These are phyloP conservation scores for Drosophila guanche DNA, from an alignment of 1,140 invertebrate species.

Conservation along the genomic window DNA sequence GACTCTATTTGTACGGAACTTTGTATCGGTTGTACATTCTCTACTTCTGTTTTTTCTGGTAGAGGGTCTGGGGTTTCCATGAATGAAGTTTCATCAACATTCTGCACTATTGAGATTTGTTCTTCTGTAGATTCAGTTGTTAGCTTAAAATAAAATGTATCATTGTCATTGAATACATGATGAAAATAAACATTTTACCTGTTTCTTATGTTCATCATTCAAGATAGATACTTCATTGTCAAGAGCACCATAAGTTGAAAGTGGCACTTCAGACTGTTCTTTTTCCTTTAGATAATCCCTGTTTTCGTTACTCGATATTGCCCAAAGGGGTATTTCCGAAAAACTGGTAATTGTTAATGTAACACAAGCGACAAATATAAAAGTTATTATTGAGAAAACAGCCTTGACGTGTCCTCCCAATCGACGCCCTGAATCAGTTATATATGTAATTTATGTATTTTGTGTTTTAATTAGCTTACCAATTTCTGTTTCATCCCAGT, in stretches of 20 bases:
- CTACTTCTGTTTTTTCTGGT: conserved; percentile 4
- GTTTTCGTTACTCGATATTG: conserved; percentile 72
- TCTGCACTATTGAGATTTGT: conserved; percentile 11
- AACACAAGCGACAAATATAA: conserved; percentile 93
- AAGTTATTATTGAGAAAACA: conserved; percentile 94
- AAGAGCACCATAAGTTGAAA: conserved; percentile 56
- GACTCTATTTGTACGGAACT: conserved; percentile 82
- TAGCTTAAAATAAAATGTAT: conserved; percentile 9
- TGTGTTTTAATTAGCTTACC: conserved; percentile 84
- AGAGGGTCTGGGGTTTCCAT: conserved; percentile 23
- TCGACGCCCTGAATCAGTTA: conserved; percentile 76
- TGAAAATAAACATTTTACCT: not conserved
- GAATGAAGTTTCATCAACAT: conserved; percentile 59
- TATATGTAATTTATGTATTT: not conserved
- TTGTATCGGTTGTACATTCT: not conserved
- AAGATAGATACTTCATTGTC: conserved; percentile 23
- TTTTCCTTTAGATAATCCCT: conserved; percentile 26
- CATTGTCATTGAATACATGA: no score
- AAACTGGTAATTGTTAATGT: conserved; percentile 93
- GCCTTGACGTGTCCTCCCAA: conserved; percentile 95
- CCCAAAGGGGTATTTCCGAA: conserved; percentile 91
- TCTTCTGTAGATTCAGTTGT: conserved; percentile 14
- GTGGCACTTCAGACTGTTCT: conserved; percentile 12
- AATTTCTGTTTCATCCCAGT: conserved; percentile 94
- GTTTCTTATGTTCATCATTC: conserved; percentile 1